Evolutionary conservation across 2,113 vertebrate genomes (phyloP).

Genomic region (Micronycteris hirsuta): DNA sequence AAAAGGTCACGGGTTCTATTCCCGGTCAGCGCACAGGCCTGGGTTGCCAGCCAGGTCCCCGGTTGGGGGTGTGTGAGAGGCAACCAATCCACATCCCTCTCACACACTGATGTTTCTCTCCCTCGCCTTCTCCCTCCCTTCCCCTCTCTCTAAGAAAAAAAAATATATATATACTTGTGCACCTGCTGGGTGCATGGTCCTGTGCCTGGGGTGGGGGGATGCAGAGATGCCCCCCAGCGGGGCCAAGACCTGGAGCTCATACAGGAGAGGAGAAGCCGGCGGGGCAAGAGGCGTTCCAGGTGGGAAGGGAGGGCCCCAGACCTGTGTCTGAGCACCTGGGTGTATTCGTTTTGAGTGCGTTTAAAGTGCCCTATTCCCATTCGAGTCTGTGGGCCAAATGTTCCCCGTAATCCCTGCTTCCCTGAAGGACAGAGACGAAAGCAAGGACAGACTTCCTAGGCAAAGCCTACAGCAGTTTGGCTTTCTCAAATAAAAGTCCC

Average conservation of each 20-base stretch:
- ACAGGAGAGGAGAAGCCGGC: accelerated
- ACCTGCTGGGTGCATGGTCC: background rate
- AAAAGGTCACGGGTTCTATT: no score
- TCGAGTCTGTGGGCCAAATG: background rate
- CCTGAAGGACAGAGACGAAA: background rate
- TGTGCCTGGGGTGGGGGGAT: no score
- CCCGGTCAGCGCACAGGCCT: no score
- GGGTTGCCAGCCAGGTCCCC: no score
- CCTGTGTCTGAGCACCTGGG: background rate
- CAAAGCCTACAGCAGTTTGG: background rate
- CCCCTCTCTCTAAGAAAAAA: no score
- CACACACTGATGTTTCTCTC: no score
- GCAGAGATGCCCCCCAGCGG: background rate
- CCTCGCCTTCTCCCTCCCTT: no score
- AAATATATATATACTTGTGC: background rate
- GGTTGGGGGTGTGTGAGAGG: no score
- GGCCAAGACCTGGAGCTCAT: accelerated
- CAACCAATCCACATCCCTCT: no score
- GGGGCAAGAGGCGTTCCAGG: background rate
- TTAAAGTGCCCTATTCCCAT: accelerated
- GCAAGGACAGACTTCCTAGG: background rate
- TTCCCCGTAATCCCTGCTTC: background rate
- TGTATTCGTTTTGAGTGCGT: background rate
- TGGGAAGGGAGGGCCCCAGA: background rate
- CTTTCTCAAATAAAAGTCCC: conserved; percentile 22